phyloP scores from a whole-genome alignment of 2,888 invertebrate genomes.

The Embidobia sp. region DNA sequence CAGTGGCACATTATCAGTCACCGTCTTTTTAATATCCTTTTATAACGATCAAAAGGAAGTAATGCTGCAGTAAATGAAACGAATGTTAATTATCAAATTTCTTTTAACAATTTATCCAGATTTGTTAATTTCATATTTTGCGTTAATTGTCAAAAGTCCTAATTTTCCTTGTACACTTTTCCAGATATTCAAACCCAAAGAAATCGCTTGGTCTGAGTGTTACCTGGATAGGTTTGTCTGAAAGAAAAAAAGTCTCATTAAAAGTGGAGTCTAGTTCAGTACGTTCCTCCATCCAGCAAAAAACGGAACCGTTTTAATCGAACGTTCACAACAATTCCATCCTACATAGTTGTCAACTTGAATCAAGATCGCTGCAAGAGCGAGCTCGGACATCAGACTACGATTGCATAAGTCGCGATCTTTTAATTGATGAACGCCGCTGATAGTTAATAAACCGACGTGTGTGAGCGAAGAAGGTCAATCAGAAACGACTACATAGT shows the following conservation, averaged over 20 bases:
- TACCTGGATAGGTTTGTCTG: too few relatives aligned
- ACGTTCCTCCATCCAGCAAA: slow-evolving; percentile 1
- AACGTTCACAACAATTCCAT: slow-evolving; percentile 33
- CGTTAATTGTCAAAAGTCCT: too few relatives aligned
- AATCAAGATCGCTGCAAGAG: slow-evolving; percentile 43
- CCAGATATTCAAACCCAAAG: too few relatives aligned
- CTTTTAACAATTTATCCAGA: not conserved
- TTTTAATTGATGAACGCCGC: slow-evolving; percentile 58
- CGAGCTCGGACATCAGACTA: slow-evolving; percentile 36
- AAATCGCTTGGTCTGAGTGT: too few relatives aligned
- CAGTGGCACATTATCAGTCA: too few relatives aligned
- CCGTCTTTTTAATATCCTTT: too few relatives aligned
- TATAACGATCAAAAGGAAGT: too few relatives aligned
- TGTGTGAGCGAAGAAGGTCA: slow-evolving; percentile 53
- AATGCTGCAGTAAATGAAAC: too few relatives aligned
- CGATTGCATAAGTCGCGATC: slow-evolving; percentile 48
- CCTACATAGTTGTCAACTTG: slow-evolving; percentile 10
- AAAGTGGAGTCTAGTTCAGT: not conserved
- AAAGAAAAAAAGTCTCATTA: slow-evolving; percentile 12
- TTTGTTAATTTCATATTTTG: not conserved
- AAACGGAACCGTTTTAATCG: slow-evolving; percentile 24
- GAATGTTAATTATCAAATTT: too few relatives aligned
- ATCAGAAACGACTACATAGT: slow-evolving; percentile 43
- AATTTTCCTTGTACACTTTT: too few relatives aligned
- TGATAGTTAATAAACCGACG: slow-evolving; percentile 49